A percentile compares a stretch with the other conserved stretches of the same genome.
phyloP scores from a whole-genome alignment of 2,888 invertebrate genomes.

The Ellobium chinense region DNA sequence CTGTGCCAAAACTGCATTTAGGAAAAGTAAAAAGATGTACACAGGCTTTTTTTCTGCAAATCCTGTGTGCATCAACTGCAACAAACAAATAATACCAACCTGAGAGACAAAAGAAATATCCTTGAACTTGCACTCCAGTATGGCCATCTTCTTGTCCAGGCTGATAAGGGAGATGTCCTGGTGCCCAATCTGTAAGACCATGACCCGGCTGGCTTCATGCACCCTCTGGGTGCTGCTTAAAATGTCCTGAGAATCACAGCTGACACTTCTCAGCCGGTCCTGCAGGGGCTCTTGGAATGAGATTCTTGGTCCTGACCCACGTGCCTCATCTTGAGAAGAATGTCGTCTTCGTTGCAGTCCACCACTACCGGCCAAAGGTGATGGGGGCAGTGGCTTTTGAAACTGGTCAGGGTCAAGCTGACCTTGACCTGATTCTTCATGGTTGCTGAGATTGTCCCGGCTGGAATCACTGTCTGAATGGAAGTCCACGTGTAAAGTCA shows the following conservation, averaged over 20 bases:
- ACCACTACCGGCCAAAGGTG: background rate
- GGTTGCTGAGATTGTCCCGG: slow-evolving; percentile 2
- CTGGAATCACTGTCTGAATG: slow-evolving; percentile 11
- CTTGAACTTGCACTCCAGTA: slow-evolving; percentile 91
- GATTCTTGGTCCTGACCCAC: background rate
- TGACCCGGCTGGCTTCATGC: slow-evolving; percentile 85
- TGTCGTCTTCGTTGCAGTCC: slow-evolving; percentile 11
- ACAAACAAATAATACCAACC: slow-evolving; percentile 80
- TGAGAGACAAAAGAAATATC: slow-evolving; percentile 93
- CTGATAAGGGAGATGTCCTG: slow-evolving; percentile 93
- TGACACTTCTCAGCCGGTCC: background rate
- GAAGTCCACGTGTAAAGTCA: slow-evolving; percentile 1
- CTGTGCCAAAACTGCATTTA: too few relatives aligned
- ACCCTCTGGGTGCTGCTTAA: background rate
- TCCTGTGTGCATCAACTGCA: too few relatives aligned
- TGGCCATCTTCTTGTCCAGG: slow-evolving; percentile 93
- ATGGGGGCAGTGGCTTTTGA: background rate
- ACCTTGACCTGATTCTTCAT: background rate
- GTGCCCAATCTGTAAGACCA: slow-evolving; percentile 93
- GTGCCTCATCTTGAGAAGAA: slow-evolving; percentile 8
- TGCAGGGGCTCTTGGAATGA: background rate
- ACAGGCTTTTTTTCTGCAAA: too few relatives aligned
- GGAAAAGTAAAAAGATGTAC: too few relatives aligned
- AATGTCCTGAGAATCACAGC: slow-evolving; percentile 27
- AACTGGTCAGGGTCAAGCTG: background rate